Evolutionary conservation across 1,140 invertebrate genomes (phyloP).

Genomic region (Ceratitis capitata): DNA sequence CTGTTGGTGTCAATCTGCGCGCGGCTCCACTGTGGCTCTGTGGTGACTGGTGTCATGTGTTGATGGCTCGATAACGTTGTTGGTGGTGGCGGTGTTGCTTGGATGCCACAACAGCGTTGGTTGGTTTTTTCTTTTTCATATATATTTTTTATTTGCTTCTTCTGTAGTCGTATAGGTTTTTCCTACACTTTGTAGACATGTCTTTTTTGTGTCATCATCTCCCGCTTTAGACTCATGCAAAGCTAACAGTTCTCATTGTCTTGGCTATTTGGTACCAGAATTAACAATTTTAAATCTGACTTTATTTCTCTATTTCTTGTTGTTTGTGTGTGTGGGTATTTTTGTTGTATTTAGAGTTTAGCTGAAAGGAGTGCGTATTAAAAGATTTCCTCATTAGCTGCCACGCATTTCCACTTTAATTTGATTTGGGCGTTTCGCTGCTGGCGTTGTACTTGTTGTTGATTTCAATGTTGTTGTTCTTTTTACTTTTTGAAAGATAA

Average conservation of each 20-base stretch:
- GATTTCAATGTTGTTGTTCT: background rate
- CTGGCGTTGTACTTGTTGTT: too few relatives aligned
- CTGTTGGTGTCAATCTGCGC: background rate
- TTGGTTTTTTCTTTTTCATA: too few relatives aligned
- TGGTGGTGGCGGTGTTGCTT: background rate
- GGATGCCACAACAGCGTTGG: too few relatives aligned
- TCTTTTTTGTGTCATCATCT: background rate
- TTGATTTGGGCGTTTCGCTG: background rate
- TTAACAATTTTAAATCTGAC: conserved; percentile 3
- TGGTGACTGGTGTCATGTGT: background rate
- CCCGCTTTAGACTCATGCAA: background rate
- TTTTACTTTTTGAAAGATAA: too few relatives aligned
- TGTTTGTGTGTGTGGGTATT: background rate
- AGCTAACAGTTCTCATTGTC: background rate
- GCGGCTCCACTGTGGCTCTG: background rate
- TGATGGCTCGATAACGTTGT: background rate
- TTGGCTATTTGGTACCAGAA: background rate
- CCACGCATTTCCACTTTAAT: background rate
- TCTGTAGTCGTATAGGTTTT: background rate
- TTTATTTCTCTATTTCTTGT: too few relatives aligned
- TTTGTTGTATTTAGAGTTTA: background rate
- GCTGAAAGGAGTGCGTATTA: background rate
- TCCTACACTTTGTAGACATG: background rate
- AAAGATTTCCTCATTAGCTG: background rate
- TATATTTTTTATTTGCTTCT: background rate